These are phyloP conservation scores for Lycophotia porphyrea DNA, from an alignment of 2,888 invertebrate species.

Conservation along the genomic window DNA sequence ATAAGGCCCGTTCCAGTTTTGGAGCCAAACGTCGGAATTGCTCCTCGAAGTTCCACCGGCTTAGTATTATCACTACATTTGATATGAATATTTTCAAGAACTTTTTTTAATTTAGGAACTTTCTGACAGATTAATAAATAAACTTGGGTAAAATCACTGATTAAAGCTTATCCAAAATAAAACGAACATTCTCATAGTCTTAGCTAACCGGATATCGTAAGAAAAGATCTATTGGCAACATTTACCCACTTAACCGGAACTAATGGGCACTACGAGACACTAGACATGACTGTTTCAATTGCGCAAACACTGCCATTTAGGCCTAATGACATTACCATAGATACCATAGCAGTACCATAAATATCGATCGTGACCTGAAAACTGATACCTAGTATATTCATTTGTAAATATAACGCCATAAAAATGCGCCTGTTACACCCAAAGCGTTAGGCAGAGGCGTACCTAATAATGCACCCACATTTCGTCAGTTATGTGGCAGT, in stretches of 20 bases:
- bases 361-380: not conserved
- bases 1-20: too few relatives aligned
- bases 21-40: too few relatives aligned
- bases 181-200: not conserved
- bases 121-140: not conserved
- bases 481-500: not conserved
- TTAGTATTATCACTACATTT: too few relatives aligned
- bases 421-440: not conserved
- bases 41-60: too few relatives aligned
- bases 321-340: constrained; percentile 6
- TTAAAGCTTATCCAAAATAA: not conserved
- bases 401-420: not conserved
- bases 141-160: not conserved
- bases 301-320: constrained; percentile 8
- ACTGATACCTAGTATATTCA: not conserved
- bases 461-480: not conserved
- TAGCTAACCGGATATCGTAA: constrained; percentile 14
- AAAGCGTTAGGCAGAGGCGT: not conserved
- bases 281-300: not conserved
- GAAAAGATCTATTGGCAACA: constrained; percentile 18
- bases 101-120: not conserved
- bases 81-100: too few relatives aligned
- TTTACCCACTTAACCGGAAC: not conserved
- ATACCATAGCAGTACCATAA: constrained; percentile 1
- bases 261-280: constrained; percentile 13